A percentile compares a stretch with the other conserved stretches of the same genome.
Evolutionary conservation across 2,797 vertebrate species (phyloP).

Genomic region (Graptemys geographica): DNA sequence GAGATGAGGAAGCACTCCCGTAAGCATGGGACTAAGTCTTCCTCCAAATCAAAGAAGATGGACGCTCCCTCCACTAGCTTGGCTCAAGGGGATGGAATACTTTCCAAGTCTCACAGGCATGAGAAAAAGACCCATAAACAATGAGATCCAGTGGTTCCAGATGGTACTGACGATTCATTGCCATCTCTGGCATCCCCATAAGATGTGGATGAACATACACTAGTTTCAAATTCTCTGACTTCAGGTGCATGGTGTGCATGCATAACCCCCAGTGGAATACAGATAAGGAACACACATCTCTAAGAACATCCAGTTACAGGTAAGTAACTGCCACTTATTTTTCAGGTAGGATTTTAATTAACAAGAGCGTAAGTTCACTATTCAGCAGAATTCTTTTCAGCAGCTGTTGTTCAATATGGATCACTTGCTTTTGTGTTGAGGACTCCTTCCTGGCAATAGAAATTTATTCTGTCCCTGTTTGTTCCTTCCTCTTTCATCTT

Average conservation of each 20-base stretch:
- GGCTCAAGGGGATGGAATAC: no score
- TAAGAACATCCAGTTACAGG: background rate
- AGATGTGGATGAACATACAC: background rate
- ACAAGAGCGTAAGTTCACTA: background rate
- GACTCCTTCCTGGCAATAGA: constrained; percentile 13
- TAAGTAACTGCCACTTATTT: background rate
- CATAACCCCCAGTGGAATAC: background rate
- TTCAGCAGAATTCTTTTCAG: background rate
- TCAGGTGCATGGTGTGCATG: background rate
- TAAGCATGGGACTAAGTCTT: background rate
- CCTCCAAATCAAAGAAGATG: background rate
- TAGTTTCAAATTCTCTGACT: background rate
- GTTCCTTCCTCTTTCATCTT: constrained; percentile 2
- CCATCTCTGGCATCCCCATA: background rate
- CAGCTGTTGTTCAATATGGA: background rate
- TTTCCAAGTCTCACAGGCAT: background rate
- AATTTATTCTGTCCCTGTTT: background rate
- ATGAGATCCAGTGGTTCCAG: background rate
- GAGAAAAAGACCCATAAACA: background rate
- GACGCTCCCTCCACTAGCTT: background rate
- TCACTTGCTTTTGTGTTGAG: background rate
- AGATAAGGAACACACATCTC: background rate
- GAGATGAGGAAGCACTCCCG: background rate
- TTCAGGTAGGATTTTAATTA: background rate
- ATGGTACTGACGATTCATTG: background rate